Percentiles rank a stretch among this genome's conserved stretches.
Conservation (phyloP, 2,888 invertebrate genomes). For the Tyria jacobaeae region DNA sequence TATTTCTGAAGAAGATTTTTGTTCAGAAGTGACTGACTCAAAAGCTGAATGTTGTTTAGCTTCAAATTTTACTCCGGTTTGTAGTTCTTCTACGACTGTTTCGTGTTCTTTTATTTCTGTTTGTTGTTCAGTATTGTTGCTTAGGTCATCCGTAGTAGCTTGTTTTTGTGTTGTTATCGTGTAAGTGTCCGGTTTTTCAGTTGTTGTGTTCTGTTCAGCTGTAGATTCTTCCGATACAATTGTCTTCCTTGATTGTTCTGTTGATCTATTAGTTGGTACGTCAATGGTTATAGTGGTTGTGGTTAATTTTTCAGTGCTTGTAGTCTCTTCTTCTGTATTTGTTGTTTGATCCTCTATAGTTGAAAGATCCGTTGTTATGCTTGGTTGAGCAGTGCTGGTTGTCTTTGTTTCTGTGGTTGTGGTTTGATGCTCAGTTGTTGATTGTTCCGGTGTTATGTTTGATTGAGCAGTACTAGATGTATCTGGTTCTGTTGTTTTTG, state of each 20-base stretch:
- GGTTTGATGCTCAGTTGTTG: neutral
- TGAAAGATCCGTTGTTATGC: neutral
- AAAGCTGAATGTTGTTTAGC: slow-evolving; percentile 5
- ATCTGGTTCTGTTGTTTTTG: neutral
- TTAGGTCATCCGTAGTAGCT: neutral
- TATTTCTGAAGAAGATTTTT: neutral
- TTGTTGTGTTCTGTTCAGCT: slow-evolving; percentile 1
- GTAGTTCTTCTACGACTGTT: neutral
- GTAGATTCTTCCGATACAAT: no score
- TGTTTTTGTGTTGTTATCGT: neutral
- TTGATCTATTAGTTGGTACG: no score
- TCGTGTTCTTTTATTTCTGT: neutral
- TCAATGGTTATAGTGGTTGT: no score
- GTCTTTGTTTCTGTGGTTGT: neutral
- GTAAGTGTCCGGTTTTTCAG: neutral
- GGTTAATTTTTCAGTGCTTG: no score
- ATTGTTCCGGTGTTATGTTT: neutral
- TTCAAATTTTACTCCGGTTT: neutral
- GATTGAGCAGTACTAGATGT: neutral
- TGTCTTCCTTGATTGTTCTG: no score
- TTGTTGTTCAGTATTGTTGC: neutral
- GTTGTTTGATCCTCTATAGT: no score
- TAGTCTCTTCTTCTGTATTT: no score
- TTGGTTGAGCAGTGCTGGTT: neutral
- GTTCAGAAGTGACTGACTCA: no score